Evolutionary conservation across 2,113 vertebrate species (phyloP).

Genomic region (Cichladusa arquata): DNA sequence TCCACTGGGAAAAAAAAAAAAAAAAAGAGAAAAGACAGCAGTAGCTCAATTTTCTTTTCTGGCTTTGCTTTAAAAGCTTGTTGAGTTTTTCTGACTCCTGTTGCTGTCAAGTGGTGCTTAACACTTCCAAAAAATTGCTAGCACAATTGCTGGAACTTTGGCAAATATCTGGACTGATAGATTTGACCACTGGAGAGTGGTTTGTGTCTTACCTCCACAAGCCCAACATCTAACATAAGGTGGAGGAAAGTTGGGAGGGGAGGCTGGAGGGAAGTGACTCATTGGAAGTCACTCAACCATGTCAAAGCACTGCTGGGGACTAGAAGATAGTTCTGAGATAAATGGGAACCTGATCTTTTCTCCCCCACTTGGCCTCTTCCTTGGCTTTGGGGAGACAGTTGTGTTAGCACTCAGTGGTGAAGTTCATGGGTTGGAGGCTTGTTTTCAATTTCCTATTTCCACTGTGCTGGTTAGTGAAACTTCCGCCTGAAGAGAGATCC

Average conservation of each 20-base stretch:
- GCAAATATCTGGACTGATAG: not conserved
- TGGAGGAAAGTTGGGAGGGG: not conserved
- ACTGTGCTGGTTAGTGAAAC: not conserved
- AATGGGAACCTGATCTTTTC: conserved; percentile 32
- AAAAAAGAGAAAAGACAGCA: not conserved
- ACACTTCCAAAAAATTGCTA: not conserved
- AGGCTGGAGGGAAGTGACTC: conserved; percentile 12
- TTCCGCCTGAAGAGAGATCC: not conserved
- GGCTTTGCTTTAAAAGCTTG: conserved; percentile 9
- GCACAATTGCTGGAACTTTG: not conserved
- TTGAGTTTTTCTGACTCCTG: not conserved
- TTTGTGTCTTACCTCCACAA: not conserved
- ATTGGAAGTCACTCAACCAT: not conserved
- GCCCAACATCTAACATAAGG: not conserved
- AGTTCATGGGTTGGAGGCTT: conserved; percentile 34
- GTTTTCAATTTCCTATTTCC: conserved; percentile 56
- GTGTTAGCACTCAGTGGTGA: not conserved
- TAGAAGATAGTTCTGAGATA: conserved; percentile 31
- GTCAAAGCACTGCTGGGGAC: conserved; percentile 1
- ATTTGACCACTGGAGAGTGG: not conserved
- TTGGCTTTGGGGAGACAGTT: conserved; percentile 1
- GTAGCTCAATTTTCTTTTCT: not conserved
- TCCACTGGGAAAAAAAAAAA: not conserved
- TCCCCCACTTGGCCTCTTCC: not conserved
- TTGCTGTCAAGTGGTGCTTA: conserved; percentile 13